Base-by-base conservation (phyloP, 1,140 invertebrate species). In the Drosophila setifemur region DNA sequence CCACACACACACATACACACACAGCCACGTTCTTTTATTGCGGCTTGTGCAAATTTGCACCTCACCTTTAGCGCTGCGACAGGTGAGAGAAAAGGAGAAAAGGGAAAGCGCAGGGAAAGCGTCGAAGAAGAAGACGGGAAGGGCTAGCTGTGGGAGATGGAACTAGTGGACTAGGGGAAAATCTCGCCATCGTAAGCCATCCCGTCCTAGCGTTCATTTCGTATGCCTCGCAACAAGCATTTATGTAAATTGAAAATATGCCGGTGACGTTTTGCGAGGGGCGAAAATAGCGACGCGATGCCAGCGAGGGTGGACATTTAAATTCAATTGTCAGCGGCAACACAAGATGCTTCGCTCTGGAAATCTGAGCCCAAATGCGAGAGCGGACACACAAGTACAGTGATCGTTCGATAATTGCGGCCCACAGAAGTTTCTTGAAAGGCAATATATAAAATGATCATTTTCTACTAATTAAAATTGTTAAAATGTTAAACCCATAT, bases 161-260 rank as follows among this genome's bases (percentile, higher is more conserved):
- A 5, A n/a, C n/a, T n/a, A n/a, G n/a, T n/a, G 31, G 35, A 53
- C 16, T 29, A 40, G 26, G 11, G 9, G 37, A 37, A 37, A 37
- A 37, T 18, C 14, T 7, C 31, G 19, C 54, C 33, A 28, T 39
- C 26, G 45, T 19, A 39, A n/a, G 28, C 50, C 50, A 8, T 73
- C 71, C 52, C 53, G 18, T 16, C 69, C 54, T 50, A 50, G 25
- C 54, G 18, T 53, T 66, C 70, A 72, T 83, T 79, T 85, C 11
- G 64, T 72, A 86, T 86, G 81, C 68, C 57, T 72, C 37, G 72
- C 75, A 86, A 85, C 81, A 85, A 85, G 81, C 81, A 85, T 87
- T 86, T 86, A 85, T 81, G 81, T 85, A 85, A 86, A 85, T 85
- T 86, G 81, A 76, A 85, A 86, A 85, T 85, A 76, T 87, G 82